Evolutionary conservation across 1,140 invertebrate genomes (phyloP), one percentile per base, ranked within the genome.

Genomic region (Drosophila mayri): DNA sequence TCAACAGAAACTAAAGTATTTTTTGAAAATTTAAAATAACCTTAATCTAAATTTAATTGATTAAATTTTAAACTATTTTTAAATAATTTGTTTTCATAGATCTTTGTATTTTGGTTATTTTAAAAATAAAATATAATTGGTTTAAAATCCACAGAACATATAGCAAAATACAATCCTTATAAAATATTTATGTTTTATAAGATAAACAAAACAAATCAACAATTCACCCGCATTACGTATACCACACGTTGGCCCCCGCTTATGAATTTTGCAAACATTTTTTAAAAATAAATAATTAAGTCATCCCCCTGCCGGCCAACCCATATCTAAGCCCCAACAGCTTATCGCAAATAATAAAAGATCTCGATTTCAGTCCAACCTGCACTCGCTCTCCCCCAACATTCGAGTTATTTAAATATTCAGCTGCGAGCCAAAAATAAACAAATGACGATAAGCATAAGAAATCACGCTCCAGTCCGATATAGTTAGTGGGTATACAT

Each of bases 271-370:
- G 32, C 46, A 40, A 52, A 32, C 40, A 76, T 54, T 77, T 38
- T 20, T 54, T 78, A 78, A 79, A 79, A 79, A 79, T 79, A 79
- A 72, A 55, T 64, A 46, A 38, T 73, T 71, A 71, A 73, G 65
- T 79, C 76, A 79, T 60, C 4, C 73, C 3, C 10, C 16, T 18
- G n/a, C 46, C 25, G 38, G 28, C 18, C 25, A 46, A 55, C 25
- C 20, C 52, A 61, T 77, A 76, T 76, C 74, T 76, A 41, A 76
- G 22, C 49, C 37, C 32, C 22, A 41, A 41, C 32, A 55, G 74
- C 65, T 77, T 77, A 77, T 77, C 74, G 44, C 35, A 59, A 70
- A 78, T 43, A 41, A 49, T 49, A 70, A 54, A 40, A 78, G 50
- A 77, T 50, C 49, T 47, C 64, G 32, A 68, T 61, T 76, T 57